Evolutionary conservation across 2,113 vertebrate genomes (phyloP).

Genomic region (Oryctolagus cuniculus): DNA sequence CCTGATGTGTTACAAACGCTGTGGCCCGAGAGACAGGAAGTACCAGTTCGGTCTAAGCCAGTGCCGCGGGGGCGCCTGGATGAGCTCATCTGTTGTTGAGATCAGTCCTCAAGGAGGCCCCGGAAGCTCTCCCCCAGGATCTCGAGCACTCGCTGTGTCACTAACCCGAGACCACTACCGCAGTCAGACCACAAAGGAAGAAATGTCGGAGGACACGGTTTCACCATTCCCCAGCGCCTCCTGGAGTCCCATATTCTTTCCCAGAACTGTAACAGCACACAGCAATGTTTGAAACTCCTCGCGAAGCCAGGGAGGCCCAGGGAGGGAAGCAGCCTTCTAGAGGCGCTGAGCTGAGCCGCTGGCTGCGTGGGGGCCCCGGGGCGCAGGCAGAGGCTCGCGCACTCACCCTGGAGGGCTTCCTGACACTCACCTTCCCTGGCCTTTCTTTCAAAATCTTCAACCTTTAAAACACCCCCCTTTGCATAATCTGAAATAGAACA

Average conservation of each 20-base stretch:
- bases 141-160: neutral
- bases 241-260: neutral
- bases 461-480: conserved; percentile 92
- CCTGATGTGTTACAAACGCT: neutral
- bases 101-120: neutral
- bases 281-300: neutral
- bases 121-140: neutral
- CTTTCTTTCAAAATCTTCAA: conserved; percentile 94
- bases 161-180: conserved; percentile 12
- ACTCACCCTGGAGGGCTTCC: neutral
- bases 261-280: neutral
- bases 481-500: conserved; percentile 91
- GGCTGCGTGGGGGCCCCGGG: no score
- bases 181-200: neutral
- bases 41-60: neutral
- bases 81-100: conserved; percentile 18
- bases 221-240: conserved; percentile 8
- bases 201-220: conserved; percentile 14
- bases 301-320: neutral
- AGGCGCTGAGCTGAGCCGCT: neutral
- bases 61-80: neutral
- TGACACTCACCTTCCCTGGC: conserved; percentile 94
- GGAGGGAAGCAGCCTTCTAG: neutral
- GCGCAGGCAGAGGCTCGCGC: no score
- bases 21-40: conserved; percentile 13